Percentiles rank a stretch among this genome's conserved stretches.
These are phyloP conservation scores for Luidia sarsii DNA, from an alignment of 53 echinoderm and acorn worm genomes.

Conservation along the genomic window DNA sequence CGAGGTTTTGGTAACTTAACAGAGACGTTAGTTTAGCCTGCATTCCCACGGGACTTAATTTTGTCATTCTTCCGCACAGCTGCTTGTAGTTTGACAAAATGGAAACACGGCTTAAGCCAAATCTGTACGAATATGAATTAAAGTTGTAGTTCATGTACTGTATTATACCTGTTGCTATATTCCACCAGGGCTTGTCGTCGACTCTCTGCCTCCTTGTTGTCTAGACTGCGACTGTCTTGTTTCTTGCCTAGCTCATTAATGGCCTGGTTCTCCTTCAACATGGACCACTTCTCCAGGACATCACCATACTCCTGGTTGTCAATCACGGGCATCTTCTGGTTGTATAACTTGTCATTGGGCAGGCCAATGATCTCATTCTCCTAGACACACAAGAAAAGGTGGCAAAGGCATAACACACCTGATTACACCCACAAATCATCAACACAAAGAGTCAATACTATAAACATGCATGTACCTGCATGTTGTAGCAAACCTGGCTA, in stretches of 20 bases:
- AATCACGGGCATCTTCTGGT: conserved; percentile 7
- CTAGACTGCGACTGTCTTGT: not conserved
- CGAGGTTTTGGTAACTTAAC: too few relatives aligned
- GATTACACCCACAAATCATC: too few relatives aligned
- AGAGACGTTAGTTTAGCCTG: too few relatives aligned
- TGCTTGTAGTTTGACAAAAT: too few relatives aligned
- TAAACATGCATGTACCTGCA: too few relatives aligned
- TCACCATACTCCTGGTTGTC: conserved; percentile 36
- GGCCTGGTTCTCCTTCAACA: conserved; percentile 34
- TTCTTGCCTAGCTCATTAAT: conserved; percentile 15
- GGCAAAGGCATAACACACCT: too few relatives aligned
- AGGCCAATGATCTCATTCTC: conserved; percentile 46
- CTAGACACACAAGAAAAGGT: not conserved
- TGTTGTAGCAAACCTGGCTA: too few relatives aligned
- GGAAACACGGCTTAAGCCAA: too few relatives aligned
- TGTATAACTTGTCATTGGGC: conserved; percentile 22
- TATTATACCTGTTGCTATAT: conserved; percentile 25
- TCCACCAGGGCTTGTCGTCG: conserved; percentile 26
- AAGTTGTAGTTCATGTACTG: too few relatives aligned
- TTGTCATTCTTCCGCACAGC: too few relatives aligned
- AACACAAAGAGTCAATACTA: too few relatives aligned
- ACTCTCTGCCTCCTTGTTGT: conserved; percentile 44
- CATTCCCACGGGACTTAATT: too few relatives aligned
- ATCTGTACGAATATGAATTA: not conserved
- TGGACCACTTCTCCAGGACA: conserved; percentile 51